Conservation (phyloP, 2,113 vertebrate genomes). For the Macrotus californicus region DNA sequence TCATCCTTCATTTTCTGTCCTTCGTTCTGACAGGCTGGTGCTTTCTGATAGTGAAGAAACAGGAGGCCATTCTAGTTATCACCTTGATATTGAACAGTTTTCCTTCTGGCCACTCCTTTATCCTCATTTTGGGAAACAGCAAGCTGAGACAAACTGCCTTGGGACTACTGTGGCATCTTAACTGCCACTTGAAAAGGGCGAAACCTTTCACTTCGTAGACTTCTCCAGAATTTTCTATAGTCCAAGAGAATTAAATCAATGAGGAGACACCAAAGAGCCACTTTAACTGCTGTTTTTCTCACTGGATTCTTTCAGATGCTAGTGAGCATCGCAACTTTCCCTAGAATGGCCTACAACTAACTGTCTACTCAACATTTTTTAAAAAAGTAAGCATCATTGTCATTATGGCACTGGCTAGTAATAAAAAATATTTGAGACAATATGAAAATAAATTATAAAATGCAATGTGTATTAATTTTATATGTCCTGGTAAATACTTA, state of each 20-base stretch:
- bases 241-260: neutral
- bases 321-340: neutral
- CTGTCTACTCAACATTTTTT: neutral
- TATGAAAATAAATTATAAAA: neutral
- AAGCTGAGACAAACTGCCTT: neutral
- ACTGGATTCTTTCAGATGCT: neutral
- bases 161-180: neutral
- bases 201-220: neutral
- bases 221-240: neutral
- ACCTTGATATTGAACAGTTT: neutral
- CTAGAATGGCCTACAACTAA: neutral
- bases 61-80: neutral
- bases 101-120: neutral
- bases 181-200: neutral
- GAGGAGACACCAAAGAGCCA: neutral
- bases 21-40: neutral
- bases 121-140: neutral
- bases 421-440: neutral
- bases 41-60: neutral
- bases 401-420: neutral
- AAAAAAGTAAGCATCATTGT: neutral
- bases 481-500: neutral
- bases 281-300: neutral
- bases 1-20: neutral
- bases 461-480: neutral